These are phyloP conservation scores for Sphinx pinastri DNA, from an alignment of 2,888 invertebrate genomes.

Conservation along the genomic window DNA sequence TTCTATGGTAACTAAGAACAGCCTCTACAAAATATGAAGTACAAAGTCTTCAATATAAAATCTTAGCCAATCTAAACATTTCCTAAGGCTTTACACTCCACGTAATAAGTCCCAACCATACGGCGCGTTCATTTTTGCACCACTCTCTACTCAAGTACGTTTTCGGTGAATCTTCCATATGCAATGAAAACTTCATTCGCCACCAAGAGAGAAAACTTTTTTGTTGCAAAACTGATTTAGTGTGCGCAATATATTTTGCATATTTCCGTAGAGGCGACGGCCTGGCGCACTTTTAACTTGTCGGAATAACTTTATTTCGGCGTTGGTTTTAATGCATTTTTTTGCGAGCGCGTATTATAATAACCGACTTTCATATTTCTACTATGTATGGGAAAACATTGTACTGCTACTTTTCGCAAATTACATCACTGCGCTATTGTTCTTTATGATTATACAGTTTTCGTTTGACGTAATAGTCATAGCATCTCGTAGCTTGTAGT, in stretches of 20 bases:
- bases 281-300: slow-evolving; percentile 58
- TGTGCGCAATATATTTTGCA: slow-evolving; percentile 59
- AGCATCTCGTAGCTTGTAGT: background rate
- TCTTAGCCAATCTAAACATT: background rate
- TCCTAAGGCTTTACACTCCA: background rate
- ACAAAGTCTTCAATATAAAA: background rate
- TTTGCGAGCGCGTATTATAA: slow-evolving; percentile 37
- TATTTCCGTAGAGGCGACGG: slow-evolving; percentile 45
- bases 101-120: slow-evolving; percentile 23
- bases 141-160: slow-evolving; percentile 24
- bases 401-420: slow-evolving; percentile 6
- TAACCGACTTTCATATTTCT: slow-evolving; percentile 22
- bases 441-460: background rate
- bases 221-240: slow-evolving; percentile 47
- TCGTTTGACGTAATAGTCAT: background rate
- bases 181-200: slow-evolving; percentile 33
- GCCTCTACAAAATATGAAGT: background rate
- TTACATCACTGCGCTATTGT: background rate
- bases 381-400: background rate
- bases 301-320: slow-evolving; percentile 63
- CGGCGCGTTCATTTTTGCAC: slow-evolving; percentile 21
- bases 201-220: slow-evolving; percentile 34
- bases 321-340: slow-evolving; percentile 54
- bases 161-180: slow-evolving; percentile 25
- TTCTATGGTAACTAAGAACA: too few relatives aligned